phyloP scores from a whole-genome alignment of 2,113 vertebrate genomes.

The Tragelaphus strepsiceros region DNA sequence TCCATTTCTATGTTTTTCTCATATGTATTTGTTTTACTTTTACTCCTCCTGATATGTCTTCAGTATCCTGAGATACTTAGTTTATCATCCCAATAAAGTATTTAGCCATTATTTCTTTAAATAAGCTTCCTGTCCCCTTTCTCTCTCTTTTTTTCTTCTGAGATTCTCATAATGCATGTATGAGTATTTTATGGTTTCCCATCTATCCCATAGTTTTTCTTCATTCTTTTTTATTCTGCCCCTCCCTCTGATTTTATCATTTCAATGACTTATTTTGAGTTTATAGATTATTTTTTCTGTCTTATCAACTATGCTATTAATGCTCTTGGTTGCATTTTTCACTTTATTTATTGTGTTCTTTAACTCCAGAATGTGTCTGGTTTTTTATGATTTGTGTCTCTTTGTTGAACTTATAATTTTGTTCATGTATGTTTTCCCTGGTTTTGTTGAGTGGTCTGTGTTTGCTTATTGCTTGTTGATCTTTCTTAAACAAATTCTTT shows the following conservation, averaged over 20 bases:
- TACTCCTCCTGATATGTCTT: constrained; percentile 66
- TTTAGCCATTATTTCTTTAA: constrained; percentile 66
- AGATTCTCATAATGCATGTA: not conserved
- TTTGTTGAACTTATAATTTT: not conserved
- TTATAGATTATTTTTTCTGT: not conserved
- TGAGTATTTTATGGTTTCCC: not conserved
- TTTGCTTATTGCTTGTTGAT: not conserved
- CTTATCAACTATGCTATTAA: not conserved
- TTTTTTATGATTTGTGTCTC: not conserved
- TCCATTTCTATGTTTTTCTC: not conserved
- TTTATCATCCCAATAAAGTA: constrained; percentile 79
- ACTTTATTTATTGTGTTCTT: not conserved
- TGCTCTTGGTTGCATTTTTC: not conserved
- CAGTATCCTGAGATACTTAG: constrained; percentile 79
- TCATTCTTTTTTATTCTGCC: not conserved
- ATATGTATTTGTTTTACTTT: not conserved
- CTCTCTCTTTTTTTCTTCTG: not conserved
- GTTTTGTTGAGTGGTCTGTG: not conserved
- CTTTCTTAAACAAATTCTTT: not conserved
- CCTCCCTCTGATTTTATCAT: not conserved
- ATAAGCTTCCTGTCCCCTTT: not conserved
- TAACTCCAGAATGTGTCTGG: not conserved
- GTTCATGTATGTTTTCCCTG: not conserved
- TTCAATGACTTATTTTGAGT: not conserved
- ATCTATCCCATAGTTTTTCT: not conserved